Base-by-base conservation (phyloP, 2,888 invertebrate species). In the Melikaiella ostensackeni region DNA sequence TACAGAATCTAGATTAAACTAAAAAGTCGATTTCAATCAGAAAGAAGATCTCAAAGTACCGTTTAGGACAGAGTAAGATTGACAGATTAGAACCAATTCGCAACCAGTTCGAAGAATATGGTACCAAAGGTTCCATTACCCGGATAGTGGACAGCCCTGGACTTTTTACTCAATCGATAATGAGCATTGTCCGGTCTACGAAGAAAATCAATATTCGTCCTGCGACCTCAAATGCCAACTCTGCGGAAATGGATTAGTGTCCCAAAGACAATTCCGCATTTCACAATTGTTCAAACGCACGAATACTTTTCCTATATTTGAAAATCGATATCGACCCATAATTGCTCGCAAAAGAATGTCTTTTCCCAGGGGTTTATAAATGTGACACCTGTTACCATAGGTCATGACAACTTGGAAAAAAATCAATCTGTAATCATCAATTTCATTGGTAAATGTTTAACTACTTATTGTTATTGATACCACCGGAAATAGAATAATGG, bases 91-190 rank as follows among this genome's bases (percentile, higher is more conserved):
- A 63, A 35, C 35, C 27, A 8, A 19, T 70, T 50, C n/a, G 70
- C 19, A 70, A 21, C 19, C n/a, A 19, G 46, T 70, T 70, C 30
- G 70, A 50, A n/a, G 50, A 70, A 50, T n/a, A 30, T 30, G 70
- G 50, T 70, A 30, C 70, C 70, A 33, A 46, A 70, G 70, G 50
- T 70, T 70, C 50, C 70, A 50, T 70, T 77, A 74, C 63, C 76
- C 62, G 86, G 86, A 86, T 88, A 90, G 88, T 74, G 86, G 86
- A 86, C 88, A 90, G 88, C 89, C 90, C 88, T 89, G 90, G 89
- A 89, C 89, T 90, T 89, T 89, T 88, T 85, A 86, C 77, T 85
- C 81, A 88, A 87, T 89, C 88, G 88, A 89, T 88, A 88, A 87
- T 84, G 82, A 80, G 85, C 84, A 84, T 85, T 88, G 88, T 87